Evolutionary conservation across 2,888 invertebrate species (phyloP).

Genomic region (Atrina japonica): DNA sequence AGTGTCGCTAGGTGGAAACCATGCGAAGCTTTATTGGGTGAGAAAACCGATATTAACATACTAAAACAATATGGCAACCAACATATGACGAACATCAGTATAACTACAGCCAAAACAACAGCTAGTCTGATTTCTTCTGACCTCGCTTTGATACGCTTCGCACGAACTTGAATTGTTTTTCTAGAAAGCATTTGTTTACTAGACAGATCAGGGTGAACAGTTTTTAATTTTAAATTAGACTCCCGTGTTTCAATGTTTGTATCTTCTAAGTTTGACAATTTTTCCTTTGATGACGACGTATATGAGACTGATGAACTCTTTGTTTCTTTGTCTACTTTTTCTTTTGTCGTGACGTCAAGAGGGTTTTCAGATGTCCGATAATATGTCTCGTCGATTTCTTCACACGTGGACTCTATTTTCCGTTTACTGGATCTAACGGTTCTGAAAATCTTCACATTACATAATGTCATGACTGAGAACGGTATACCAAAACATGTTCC

Average conservation of each 20-base stretch:
- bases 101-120: conserved; percentile 65
- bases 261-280: conserved; percentile 11
- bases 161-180: too few relatives aligned
- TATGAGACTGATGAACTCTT: neutral
- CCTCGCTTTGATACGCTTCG: conserved; percentile 21
- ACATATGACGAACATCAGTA: conserved; percentile 71
- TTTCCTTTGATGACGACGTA: neutral
- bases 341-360: too few relatives aligned
- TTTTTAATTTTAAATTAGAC: conserved; percentile 3
- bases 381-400: too few relatives aligned
- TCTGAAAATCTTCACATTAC: conserved; percentile 65
- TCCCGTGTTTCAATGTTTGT: neutral
- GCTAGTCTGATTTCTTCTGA: conserved; percentile 68
- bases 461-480: conserved; percentile 70
- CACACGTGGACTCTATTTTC: conserved; percentile 40
- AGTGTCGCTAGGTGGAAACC: conserved; percentile 69
- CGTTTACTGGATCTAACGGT: conserved; percentile 59
- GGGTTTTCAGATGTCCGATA: too few relatives aligned
- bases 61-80: conserved; percentile 78
- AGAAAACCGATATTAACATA: conserved; percentile 71
- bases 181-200: too few relatives aligned
- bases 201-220: too few relatives aligned
- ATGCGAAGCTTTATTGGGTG: conserved; percentile 44
- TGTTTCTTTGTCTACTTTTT: neutral
- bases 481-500: conserved; percentile 73